Evolutionary conservation across 2,113 vertebrate species (phyloP), one percentile per base, ranked within the genome.

Genomic region (Platanista minor): DNA sequence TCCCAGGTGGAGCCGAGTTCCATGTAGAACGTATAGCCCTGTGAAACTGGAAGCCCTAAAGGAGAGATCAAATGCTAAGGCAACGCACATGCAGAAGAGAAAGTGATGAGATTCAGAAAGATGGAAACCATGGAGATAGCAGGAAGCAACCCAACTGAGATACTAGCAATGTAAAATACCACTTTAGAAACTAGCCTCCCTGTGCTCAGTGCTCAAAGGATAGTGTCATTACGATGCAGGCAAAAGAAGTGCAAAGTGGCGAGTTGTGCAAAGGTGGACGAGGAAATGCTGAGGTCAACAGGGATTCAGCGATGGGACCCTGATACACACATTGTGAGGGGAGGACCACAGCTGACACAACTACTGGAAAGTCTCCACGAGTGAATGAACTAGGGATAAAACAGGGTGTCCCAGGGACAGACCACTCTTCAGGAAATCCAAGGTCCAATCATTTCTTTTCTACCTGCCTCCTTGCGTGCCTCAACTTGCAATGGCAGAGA

Each of bases 261-360:
- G 18, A 49, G 5, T 31, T 41, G 1, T 7, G 23, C 12, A 25
- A 39, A 66, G 21, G 4, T 6, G 5, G 15, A 52, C 1, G 41
- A n/a, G 29, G 43, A 61, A 31, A 39, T 1, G 13, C 20, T 57
- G 31, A 36, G 0, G 3, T 3, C 4, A 1, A 2, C 6, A 27
- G 59, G 75, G 57, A 5, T 25, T 3, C 23, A 2, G 36, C 8
- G 33, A 12, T 10, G 36, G 57, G 4, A 13, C 11, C 14, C 15
- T 20, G 17, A 10, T 0, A 2, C 1, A 6, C 27, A 39, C 6
- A 0, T 1, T 62, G 62, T 13, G 49, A 33, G 2, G 3, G 57
- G n/a, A 69, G 43, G 10, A 6, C 27, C 29, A 8, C 11, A 1
- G 29, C 29, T 64, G 33, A 27, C 33, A 17, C 25, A 27, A 36